Base-by-base conservation (phyloP, 2,888 invertebrate species). In the Cephus sareptanus region DNA sequence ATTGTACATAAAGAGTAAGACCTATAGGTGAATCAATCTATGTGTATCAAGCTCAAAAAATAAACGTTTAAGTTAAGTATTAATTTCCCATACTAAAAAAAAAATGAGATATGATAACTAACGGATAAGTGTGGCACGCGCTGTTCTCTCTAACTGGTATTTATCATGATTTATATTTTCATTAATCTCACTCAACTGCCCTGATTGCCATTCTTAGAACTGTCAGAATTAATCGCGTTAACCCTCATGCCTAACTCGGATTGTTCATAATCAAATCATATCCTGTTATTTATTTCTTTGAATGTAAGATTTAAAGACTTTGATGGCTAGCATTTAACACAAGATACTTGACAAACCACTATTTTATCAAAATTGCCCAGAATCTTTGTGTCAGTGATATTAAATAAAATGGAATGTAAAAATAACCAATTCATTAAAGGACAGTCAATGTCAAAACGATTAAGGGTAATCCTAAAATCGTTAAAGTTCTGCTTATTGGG, bases 281-380 rank as follows among this genome's bases (percentile, higher is more conserved):
- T 76, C 76, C 73, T 73, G 79, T 79, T 79, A 79, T 74, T 77
- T 77, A 77, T 77, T 80, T 75, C 73, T 80, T 75, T 79, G 76
- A 76, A 68, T 73, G 35, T 69, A 56, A 68, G 68, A 56, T 15
- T 56, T 56, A 56, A 23, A 23, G 23, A 23, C 23, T 23, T 40
- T 23, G 56, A 56, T 23, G 23, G 23, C 56, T 23, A 15, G 1
- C 2, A 6, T 40, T 40, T 23, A 56, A 23, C 23, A 56, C 40
- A 23, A 56, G 56, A 56, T 56, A 56, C 9, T 56, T 56, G 56
- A 56, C 23, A 56, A 23, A 56, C 1, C 9, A 56, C 6, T 56
- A 23, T 56, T 56, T 56, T 56, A 23, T 56, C 23, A 56, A 56
- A 56, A 56, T 56, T 56, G 2, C 23, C 6, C 15, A 56, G 56